phyloP scores from a whole-genome alignment of 2,113 vertebrate species.

The Rhipidura dahli region DNA sequence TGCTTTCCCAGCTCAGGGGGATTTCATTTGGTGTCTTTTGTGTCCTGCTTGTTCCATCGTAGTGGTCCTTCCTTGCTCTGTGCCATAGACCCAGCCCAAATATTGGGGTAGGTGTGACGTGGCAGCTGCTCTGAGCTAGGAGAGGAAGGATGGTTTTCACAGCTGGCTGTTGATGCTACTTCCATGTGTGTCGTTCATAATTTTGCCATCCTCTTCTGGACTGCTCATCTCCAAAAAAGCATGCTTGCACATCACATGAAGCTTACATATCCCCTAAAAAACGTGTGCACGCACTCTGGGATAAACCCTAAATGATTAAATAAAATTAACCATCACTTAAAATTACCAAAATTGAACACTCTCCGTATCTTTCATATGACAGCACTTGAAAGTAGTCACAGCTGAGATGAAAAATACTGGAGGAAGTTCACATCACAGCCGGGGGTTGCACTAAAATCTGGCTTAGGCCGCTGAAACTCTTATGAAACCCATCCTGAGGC shows the following conservation, averaged over 20 bases:
- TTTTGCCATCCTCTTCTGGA: not conserved
- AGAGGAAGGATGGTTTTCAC: not conserved
- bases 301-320: not conserved
- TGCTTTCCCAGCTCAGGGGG: not conserved
- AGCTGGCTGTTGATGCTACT: not conserved
- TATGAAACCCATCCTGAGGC: not conserved
- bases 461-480: not conserved
- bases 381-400: not conserved
- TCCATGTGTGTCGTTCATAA: rapidly evolving
- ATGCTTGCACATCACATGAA: not conserved
- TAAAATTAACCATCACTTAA: not conserved
- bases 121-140: not conserved
- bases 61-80: not conserved
- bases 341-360: not conserved
- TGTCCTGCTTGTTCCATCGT: rapidly evolving
- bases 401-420: not conserved
- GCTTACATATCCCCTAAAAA: not conserved
- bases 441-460: not conserved
- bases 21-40: rapidly evolving
- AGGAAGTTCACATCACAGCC: not conserved
- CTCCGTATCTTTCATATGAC: not conserved
- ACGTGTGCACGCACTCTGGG: no score
- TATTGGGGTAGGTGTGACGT: not conserved
- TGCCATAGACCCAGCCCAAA: not conserved
- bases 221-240: not conserved